phyloP scores from a whole-genome alignment of 2,113 vertebrate species.

The Chionomys nivalis region DNA sequence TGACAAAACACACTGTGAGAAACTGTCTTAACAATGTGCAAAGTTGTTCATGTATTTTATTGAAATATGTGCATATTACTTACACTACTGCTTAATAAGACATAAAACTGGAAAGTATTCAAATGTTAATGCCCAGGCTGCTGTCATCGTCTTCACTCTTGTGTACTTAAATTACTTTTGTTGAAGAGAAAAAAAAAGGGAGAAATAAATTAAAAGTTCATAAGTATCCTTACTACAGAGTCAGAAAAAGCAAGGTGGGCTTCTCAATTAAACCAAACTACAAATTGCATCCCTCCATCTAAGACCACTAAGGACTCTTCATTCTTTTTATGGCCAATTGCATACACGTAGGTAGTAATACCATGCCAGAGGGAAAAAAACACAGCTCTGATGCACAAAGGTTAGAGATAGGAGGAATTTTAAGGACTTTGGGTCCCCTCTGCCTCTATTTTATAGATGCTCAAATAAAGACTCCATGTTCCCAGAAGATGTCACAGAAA shows the following conservation, averaged over 20 bases:
- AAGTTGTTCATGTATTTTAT: conserved; percentile 79
- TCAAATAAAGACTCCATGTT: not conserved
- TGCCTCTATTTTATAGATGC: not conserved
- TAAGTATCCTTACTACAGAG: not conserved
- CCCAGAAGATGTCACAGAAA: not conserved
- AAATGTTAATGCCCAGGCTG: conserved; percentile 77
- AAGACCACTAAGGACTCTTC: too few species aligned
- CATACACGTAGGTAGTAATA: too few species aligned
- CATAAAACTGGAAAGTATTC: conserved; percentile 81
- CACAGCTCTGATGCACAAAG: not conserved
- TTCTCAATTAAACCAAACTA: not conserved
- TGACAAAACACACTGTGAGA: conserved; percentile 78
- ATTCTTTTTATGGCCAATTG: not conserved
- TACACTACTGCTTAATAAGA: conserved; percentile 79
- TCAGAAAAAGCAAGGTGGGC: not conserved
- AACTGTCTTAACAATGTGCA: conserved; percentile 82
- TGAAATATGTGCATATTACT: conserved; percentile 80
- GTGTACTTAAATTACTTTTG: conserved; percentile 72
- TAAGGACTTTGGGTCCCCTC: not conserved
- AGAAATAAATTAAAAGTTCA: conserved; percentile 54
- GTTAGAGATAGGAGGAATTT: not conserved
- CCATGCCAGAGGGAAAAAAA: not conserved
- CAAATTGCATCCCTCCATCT: too few species aligned
- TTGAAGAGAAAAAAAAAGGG: conserved; percentile 42
- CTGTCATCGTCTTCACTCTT: conserved; percentile 69